Evolutionary conservation across 2,797 vertebrate genomes (phyloP).

Genomic region (Triplophysa yarkandensis): DNA sequence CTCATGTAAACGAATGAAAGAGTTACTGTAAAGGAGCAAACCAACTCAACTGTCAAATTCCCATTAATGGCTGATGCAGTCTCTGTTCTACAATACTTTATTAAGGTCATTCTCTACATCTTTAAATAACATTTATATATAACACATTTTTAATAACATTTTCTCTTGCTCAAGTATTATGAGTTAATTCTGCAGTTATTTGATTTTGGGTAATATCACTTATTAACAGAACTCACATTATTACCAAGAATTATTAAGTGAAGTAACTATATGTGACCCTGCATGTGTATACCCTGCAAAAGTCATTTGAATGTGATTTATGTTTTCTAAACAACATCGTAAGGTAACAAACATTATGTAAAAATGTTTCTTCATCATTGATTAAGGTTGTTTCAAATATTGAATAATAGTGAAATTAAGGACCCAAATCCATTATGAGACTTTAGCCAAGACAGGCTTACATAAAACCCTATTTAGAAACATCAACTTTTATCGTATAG

Average conservation of each 20-base stretch:
- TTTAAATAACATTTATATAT: too few relatives aligned
- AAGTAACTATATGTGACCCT: neutral
- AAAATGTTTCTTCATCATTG: too few relatives aligned
- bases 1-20: neutral
- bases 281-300: too few relatives aligned
- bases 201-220: neutral
- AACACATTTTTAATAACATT: neutral
- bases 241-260: neutral
- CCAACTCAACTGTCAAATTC: neutral
- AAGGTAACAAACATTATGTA: too few relatives aligned
- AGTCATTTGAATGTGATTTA: too few relatives aligned
- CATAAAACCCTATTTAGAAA: too few relatives aligned
- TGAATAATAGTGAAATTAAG: too few relatives aligned
- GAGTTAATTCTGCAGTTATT: neutral
- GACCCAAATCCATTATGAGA: too few relatives aligned
- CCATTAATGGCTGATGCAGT: neutral
- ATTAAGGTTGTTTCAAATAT: too few relatives aligned
- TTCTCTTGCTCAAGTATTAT: neutral
- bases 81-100: neutral
- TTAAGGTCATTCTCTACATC: neutral
- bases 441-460: too few relatives aligned
- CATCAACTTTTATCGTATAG: too few relatives aligned
- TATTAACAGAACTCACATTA: neutral
- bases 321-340: too few relatives aligned
- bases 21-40: neutral